Base-by-base conservation (phyloP, 1,140 invertebrate species). In the Drosophila navojoa region DNA sequence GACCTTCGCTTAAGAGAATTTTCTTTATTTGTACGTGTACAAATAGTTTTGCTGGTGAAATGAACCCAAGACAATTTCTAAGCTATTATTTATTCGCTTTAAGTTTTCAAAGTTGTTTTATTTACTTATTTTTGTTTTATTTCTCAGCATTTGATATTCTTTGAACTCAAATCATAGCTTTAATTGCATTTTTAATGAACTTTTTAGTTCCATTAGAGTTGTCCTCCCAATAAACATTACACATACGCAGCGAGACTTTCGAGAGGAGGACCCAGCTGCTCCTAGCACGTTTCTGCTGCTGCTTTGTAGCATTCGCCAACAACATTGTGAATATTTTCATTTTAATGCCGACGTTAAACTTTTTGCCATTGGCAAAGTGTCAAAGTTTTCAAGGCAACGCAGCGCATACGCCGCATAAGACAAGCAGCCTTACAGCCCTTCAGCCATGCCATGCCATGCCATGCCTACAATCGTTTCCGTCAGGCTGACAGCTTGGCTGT, bases 311-410 rank as follows among this genome's bases (percentile, higher is more conserved):
- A 40, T 25, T 61, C 49, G 61, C 35, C 42, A 47, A 64, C 44
- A 50, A n/a, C 16, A 38, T 49, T 13, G 25, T 22, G 35, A 38
- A 29, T n/a, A 35, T 60, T 35, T 60, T 60, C 44, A 32, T 22
- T 53, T 53, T 25, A 35, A 29, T 38, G 11, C 27, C 19, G 35
- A 9, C 53, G 61, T 71, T 38, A 38, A 76, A 76, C 47, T 85
- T 84, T 84, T 84, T 84, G 47, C 60, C 64, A 61, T 66, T 59
- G 69, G 49, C 60, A 77, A 74, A 77, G 60, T 80, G 81, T 80
- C 58, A 85, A 85, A 81, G 70, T 86, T 85, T 75, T 62, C 53
- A 71, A 77, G 60, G 74, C 54, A 63, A 63, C 27, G 52, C 63
- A 53, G 63, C 70, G 60, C 69, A 68, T 63, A 76, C 66, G 76